phyloP scores from a whole-genome alignment of 2,888 invertebrate species.

The Drosophila meridionalis region DNA sequence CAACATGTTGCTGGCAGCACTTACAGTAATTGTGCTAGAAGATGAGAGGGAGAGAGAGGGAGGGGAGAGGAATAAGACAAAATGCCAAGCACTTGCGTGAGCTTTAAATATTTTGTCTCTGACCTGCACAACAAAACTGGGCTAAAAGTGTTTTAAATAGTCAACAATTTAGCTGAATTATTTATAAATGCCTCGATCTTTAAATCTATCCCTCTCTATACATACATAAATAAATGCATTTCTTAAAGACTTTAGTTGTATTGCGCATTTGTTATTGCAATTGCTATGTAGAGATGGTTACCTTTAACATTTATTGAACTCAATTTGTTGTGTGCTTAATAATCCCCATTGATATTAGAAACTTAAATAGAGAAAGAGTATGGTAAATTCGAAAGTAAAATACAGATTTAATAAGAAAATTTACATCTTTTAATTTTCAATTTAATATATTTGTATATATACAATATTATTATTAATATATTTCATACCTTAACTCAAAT shows the following conservation, averaged over 20 bases:
- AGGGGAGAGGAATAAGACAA: not conserved
- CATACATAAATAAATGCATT: not conserved
- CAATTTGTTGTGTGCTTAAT: not conserved
- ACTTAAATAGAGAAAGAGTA: no score
- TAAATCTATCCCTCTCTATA: not conserved
- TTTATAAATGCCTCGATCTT: not conserved
- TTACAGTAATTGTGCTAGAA: not conserved
- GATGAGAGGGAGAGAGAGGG: not conserved
- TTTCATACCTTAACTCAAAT: not conserved
- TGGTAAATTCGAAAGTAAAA: no score
- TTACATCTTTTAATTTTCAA: not conserved
- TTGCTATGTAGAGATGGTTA: not conserved
- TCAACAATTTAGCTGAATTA: not conserved
- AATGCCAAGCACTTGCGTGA: not conserved
- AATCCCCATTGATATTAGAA: no score
- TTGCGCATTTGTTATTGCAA: not conserved
- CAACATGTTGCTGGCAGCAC: constrained; percentile 55
- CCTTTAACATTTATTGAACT: not conserved
- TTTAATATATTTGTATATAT: no score
- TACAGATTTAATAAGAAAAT: not conserved
- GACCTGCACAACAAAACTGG: not conserved
- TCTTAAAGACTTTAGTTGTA: not conserved
- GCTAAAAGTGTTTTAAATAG: not conserved
- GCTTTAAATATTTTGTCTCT: not conserved
- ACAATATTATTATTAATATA: not conserved